Evolutionary conservation across 1,140 invertebrate genomes (phyloP).

Genomic region (Nasonia giraulti): DNA sequence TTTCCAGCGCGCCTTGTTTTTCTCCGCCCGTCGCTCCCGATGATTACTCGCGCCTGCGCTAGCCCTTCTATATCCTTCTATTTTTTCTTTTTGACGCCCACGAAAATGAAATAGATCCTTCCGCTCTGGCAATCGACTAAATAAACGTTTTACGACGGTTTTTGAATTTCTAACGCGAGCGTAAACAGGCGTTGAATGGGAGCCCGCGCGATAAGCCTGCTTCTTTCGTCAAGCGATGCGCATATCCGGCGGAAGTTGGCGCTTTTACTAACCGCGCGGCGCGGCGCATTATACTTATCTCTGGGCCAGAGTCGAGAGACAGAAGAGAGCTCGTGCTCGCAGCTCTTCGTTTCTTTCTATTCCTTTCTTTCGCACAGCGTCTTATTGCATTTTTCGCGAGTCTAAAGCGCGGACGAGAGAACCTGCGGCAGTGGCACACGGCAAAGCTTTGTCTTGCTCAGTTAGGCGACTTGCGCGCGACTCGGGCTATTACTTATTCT

Average conservation of each 20-base stretch:
- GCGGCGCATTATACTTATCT: constrained; percentile 35
- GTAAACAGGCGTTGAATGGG: not conserved
- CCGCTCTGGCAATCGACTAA: not conserved
- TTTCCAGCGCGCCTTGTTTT: constrained; percentile 12
- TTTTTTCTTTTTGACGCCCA: constrained; percentile 4
- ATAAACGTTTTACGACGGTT: not conserved
- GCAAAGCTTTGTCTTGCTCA: not conserved
- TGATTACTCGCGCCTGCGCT: not conserved
- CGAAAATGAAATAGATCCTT: not conserved
- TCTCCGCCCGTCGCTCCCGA: not conserved
- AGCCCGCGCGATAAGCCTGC: not conserved
- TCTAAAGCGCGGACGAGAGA: not conserved
- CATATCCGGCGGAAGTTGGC: constrained; percentile 61
- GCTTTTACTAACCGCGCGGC: constrained; percentile 50
- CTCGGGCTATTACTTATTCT: constrained; percentile 55
- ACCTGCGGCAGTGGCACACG: not conserved
- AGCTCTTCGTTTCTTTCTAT: not conserved
- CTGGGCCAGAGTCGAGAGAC: not conserved
- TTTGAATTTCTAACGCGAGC: not conserved
- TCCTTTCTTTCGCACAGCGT: not conserved
- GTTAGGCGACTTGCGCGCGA: constrained; percentile 3
- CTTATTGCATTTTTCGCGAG: constrained; percentile 10
- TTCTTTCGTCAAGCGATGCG: constrained; percentile 59
- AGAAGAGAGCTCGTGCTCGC: not conserved
- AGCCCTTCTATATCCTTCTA: not conserved